Base-by-base conservation (phyloP, 2,797 vertebrate genomes). In the Clarias laeviceps region DNA sequence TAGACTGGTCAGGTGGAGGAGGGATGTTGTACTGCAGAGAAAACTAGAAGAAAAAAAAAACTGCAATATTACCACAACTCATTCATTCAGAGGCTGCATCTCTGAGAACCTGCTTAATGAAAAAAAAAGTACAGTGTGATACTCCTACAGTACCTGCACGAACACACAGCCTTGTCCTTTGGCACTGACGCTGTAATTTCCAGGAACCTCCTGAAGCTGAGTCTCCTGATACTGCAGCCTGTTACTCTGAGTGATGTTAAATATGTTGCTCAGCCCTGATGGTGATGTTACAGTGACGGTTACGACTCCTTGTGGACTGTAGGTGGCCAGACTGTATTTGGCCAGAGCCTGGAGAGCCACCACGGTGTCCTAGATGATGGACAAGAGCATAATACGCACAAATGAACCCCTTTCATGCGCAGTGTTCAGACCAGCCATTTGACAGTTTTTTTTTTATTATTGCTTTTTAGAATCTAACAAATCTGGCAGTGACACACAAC, bases 291-390 rank as follows among this genome's bases (percentile, higher is more conserved):
- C 92, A 7, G 72, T 91, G 45, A 97, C 93, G 0, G 83, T 89
- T 73, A 95, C 90, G 18, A 82, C 86, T 69, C 95, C 95, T 2
- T 94, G 93, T 0, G 88, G 89, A 11, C 87, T 94, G 83, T 94
- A 96, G 84, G 94, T 95, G 87, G 90, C 92, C 11, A 93, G 83
- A 40, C 94, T 95, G 27, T 97, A 97, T 70, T 93, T 93, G 15
- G 97, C 92, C 86, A 98, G 92, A 2, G 96, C 97, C 91, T 98
- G 96, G 64, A 98, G 95, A 86, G 95, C 97, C 86, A 97, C 95
- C 61, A 98, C 95, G 0, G 96, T 97, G 88, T 97, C 96, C 97
- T 97, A 90, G 72, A 73, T 54, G 85, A 80, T 84, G 18, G 11
- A 6, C 37, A 12, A n/a, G 24, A 78, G 0, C 4, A 76, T 56